Conservation (phyloP, 2,113 vertebrate genomes). For the Erythrocercus mccallii region DNA sequence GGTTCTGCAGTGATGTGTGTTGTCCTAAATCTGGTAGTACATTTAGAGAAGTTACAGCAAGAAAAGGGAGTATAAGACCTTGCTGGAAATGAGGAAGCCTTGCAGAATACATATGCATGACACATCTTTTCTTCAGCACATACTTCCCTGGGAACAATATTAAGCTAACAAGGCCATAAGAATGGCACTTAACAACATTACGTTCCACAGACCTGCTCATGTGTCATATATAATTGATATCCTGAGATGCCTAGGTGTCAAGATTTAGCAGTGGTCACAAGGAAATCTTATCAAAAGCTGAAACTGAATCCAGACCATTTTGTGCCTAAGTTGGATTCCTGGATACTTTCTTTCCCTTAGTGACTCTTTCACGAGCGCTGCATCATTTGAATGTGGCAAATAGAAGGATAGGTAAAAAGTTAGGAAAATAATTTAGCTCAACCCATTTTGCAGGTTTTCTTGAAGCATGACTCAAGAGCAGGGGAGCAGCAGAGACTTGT, state of each 20-base stretch:
- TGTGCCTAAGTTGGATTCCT: background rate
- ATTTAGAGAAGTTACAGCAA: background rate
- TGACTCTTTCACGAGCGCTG: background rate
- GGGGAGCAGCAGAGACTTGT: background rate
- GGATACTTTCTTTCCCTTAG: background rate
- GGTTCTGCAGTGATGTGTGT: background rate
- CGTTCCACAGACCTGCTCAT: background rate
- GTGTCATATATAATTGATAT: background rate
- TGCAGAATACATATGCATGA: background rate
- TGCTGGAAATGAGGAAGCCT: background rate
- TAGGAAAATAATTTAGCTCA: background rate
- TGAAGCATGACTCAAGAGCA: background rate
- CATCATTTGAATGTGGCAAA: background rate
- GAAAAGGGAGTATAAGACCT: background rate
- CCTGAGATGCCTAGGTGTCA: background rate
- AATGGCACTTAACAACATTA: background rate
- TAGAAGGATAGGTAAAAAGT: background rate
- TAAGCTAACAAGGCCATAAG: background rate
- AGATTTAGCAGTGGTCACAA: background rate
- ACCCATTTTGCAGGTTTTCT: background rate
- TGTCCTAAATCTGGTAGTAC: background rate
- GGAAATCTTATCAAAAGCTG: background rate
- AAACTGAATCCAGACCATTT: background rate
- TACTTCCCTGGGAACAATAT: background rate
- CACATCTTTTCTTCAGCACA: background rate